Conservation (phyloP, 2,797 vertebrate genomes). For the Semotilus atromaculatus region DNA sequence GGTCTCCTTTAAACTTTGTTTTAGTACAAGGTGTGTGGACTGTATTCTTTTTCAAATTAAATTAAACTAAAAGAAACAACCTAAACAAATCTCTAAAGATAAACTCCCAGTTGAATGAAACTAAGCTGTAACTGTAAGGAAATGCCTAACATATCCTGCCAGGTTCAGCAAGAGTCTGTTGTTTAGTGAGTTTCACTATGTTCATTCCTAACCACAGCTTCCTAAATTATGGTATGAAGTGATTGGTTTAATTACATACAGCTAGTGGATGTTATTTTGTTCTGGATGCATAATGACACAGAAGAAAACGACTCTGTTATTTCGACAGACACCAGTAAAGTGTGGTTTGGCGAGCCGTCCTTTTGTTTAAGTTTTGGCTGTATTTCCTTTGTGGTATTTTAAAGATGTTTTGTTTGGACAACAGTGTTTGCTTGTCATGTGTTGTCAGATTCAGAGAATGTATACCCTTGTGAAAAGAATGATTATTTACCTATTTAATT, state of each 20-base stretch:
- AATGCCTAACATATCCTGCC: neutral
- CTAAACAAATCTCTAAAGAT: neutral
- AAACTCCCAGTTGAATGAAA: neutral
- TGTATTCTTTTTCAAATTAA: neutral
- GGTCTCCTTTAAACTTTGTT: too few species aligned
- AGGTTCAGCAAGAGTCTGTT: neutral
- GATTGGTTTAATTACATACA: constrained; percentile 11
- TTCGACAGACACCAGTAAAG: neutral
- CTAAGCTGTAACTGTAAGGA: neutral
- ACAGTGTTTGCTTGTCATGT: neutral
- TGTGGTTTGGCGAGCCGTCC: neutral
- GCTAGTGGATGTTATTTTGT: constrained; percentile 11
- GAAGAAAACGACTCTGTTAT: constrained; percentile 13
- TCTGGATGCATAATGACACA: neutral
- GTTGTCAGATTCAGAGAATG: neutral
- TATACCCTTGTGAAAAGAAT: neutral
- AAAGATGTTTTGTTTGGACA: constrained; percentile 25
- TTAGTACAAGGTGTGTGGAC: neutral
- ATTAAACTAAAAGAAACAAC: too few species aligned
- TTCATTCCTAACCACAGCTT: neutral
- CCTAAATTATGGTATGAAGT: neutral
- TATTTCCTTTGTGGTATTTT: constrained; percentile 2
- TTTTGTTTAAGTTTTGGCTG: neutral
- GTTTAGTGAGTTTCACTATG: neutral
- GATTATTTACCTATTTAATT: neutral